Evolutionary conservation across 1,140 invertebrate genomes (phyloP).

Genomic region (Cydia splendana): DNA sequence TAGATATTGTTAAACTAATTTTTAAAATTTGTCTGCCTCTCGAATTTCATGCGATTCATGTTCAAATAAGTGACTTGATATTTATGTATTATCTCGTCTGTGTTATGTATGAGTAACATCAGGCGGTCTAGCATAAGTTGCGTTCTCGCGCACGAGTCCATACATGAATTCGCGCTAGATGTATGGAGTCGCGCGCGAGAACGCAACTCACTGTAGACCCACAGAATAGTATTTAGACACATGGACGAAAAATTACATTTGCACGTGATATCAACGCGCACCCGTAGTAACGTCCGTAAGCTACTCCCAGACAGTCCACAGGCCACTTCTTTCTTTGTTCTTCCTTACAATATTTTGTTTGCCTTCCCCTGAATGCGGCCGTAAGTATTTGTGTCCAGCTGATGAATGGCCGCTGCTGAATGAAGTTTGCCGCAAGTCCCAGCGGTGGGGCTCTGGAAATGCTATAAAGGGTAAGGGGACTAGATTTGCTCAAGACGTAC

Average conservation of each 20-base stretch:
- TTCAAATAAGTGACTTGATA: too few relatives aligned
- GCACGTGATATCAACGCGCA: not conserved
- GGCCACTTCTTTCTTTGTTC: conserved; percentile 43
- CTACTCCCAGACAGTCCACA: conserved; percentile 31
- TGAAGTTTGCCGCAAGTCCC: conserved; percentile 26
- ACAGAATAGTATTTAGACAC: too few relatives aligned
- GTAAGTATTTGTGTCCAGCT: conserved; percentile 31
- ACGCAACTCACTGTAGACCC: too few relatives aligned
- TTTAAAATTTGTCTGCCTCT: not conserved
- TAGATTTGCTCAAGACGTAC: conserved; percentile 11
- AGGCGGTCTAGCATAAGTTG: too few relatives aligned
- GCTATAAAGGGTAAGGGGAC: conserved; percentile 18
- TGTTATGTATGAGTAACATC: too few relatives aligned
- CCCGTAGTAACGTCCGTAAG: not conserved
- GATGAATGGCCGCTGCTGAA: conserved; percentile 23
- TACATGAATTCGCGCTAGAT: too few relatives aligned
- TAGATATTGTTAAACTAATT: not conserved
- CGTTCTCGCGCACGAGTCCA: too few relatives aligned
- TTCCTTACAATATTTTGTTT: conserved; percentile 44
- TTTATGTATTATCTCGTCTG: too few relatives aligned
- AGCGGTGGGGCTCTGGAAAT: conserved; percentile 11
- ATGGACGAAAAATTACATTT: too few relatives aligned
- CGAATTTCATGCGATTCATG: too few relatives aligned
- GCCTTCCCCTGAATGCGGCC: conserved; percentile 33
- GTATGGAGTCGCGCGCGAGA: too few relatives aligned